A percentile compares a stretch with the other conserved stretches of the same genome.
Conservation (phyloP, 2,797 vertebrate species). For the Dendrocincla tyrannina region DNA sequence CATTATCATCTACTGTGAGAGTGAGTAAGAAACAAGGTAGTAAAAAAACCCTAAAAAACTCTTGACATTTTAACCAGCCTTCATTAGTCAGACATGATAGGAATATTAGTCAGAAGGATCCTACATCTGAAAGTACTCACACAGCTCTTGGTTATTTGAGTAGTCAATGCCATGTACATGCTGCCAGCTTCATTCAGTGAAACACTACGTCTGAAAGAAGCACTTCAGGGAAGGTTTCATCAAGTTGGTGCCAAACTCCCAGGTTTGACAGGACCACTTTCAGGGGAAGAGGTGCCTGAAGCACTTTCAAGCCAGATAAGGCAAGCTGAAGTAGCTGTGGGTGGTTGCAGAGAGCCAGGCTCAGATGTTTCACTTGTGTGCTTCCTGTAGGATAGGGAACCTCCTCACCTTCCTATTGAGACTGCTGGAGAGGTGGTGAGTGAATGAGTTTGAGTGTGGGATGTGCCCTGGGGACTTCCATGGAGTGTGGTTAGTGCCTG, state of each 20-base stretch:
- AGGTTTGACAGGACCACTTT: not conserved
- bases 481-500: not conserved
- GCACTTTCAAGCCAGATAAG: not conserved
- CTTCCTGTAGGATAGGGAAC: not conserved
- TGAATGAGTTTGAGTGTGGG: not conserved
- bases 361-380: not conserved
- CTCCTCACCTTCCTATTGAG: not conserved
- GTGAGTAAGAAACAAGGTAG: not conserved
- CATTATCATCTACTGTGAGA: not conserved
- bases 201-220: not conserved
- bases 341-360: not conserved
- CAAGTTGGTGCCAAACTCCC: not conserved
- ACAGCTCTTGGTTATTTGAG: not conserved
- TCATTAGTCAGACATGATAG: conserved; percentile 10
- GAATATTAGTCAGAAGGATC: conserved; percentile 17
- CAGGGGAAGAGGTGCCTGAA: not conserved
- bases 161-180: rapidly evolving
- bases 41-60: not conserved
- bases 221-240: not conserved
- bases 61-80: conserved; percentile 12
- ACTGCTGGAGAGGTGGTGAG: not conserved
- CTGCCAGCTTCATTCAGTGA: not conserved
- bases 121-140: not conserved
- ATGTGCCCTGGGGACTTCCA: not conserved
- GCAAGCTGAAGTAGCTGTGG: not conserved